Percentiles rank a stretch among this genome's conserved stretches.
These are phyloP conservation scores for Malurus elegans DNA, from an alignment of 2,113 vertebrate species.

Conservation along the genomic window DNA sequence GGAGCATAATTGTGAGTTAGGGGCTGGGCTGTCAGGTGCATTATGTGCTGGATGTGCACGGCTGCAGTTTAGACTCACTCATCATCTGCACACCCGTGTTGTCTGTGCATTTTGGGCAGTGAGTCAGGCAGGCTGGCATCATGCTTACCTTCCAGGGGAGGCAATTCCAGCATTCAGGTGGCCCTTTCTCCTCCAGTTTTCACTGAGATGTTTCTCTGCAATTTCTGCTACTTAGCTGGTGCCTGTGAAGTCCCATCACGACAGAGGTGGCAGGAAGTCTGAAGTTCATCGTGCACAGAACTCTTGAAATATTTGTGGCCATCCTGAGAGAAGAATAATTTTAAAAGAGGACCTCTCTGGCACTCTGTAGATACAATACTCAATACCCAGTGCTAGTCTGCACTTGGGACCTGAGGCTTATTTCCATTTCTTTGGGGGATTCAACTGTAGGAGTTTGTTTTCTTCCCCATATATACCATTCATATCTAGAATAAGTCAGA, in stretches of 20 bases:
- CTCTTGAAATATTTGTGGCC: neutral
- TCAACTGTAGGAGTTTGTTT: neutral
- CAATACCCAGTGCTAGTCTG: neutral
- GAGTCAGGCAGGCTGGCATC: neutral
- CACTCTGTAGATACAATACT: neutral
- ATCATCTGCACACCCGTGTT: fast-evolving
- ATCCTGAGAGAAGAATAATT: neutral
- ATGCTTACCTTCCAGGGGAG: neutral
- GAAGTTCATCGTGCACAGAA: neutral
- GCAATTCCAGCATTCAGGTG: neutral
- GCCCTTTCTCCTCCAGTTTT: neutral
- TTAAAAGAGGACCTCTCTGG: neutral
- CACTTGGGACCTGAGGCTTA: neutral
- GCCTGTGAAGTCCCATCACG: neutral
- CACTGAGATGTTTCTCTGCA: neutral
- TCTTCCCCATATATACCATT: neutral
- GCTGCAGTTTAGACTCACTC: neutral
- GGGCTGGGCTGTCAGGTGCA: neutral
- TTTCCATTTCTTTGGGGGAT: neutral
- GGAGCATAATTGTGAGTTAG: neutral
- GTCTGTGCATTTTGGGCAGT: neutral
- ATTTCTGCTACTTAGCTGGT: neutral
- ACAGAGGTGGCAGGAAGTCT: neutral
- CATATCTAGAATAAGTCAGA: neutral
- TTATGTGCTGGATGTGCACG: fast-evolving